phyloP scores from a whole-genome alignment of 2,888 invertebrate species.

The Eucera pruinosa region DNA sequence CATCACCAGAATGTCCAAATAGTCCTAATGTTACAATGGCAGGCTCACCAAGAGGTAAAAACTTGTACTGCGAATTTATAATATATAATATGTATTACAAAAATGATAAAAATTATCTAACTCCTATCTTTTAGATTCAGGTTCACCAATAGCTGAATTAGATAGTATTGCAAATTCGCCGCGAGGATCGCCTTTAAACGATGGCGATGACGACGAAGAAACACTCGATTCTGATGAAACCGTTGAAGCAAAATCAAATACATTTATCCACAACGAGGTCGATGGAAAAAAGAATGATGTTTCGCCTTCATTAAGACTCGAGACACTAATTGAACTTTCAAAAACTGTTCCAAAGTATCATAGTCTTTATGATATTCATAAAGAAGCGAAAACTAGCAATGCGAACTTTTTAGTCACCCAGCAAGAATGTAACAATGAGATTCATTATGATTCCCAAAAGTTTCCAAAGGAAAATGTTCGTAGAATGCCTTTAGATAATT shows the following conservation, averaged over 20 bases:
- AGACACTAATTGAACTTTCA: constrained; percentile 72
- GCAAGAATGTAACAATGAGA: constrained; percentile 84
- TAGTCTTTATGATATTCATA: constrained; percentile 85
- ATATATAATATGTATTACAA: neutral
- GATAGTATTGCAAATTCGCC: constrained; percentile 81
- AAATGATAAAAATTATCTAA: neutral
- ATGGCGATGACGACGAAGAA: constrained; percentile 75
- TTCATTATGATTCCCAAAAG: constrained; percentile 86
- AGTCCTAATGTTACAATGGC: constrained; percentile 81
- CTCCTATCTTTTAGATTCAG: constrained; percentile 58
- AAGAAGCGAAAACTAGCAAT: constrained; percentile 87
- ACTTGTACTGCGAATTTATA: constrained; percentile 1
- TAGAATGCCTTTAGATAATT: constrained; percentile 83
- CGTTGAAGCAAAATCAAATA: constrained; percentile 75
- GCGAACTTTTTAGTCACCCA: constrained; percentile 85
- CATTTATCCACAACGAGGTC: constrained; percentile 79
- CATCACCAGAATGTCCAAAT: constrained; percentile 79
- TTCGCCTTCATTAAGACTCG: constrained; percentile 67
- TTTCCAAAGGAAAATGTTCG: constrained; percentile 85
- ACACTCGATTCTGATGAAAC: constrained; percentile 80
- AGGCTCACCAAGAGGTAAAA: constrained; percentile 81
- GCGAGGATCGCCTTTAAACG: constrained; percentile 77
- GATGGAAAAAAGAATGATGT: constrained; percentile 71
- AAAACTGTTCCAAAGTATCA: constrained; percentile 76
- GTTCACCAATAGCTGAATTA: constrained; percentile 78